Evolutionary conservation across 2,888 invertebrate genomes (phyloP), one percentile per base, ranked within the genome.

Genomic region (Elmis aenea): DNA sequence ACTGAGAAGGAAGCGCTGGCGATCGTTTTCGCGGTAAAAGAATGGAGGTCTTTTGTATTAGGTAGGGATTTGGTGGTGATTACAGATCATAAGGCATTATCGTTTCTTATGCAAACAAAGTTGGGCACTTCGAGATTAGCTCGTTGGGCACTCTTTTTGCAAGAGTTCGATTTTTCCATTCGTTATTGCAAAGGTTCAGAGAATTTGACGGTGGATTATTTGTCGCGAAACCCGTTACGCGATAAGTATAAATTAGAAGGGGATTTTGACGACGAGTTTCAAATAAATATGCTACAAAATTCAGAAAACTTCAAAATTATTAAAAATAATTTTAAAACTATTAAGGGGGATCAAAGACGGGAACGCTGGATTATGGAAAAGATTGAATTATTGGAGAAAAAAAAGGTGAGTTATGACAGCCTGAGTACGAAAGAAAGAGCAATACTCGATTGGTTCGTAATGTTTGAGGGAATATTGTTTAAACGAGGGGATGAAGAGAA

Each of bases 1-100:
- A 48, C 45, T 0, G 46, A 50, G 26, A n/a, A n/a, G n/a, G n/a
- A n/a, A n/a, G n/a, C n/a, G n/a, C 46, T 48, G 15, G 51, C 20
- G 3, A 20, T 18, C 3, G 15, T 29, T 18, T 29, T 29, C 20
- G 29, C 20, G 2, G 4, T 29, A 21, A 18, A 24, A 11, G 24
- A 32, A 5, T 24, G 10, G 14, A 4, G 22, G 13, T 5, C 4
- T 6, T 2, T 32, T 9, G 5, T 32, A 12, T 24, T 32, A 16
- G 24, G 32, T 24, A 13, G 15, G 4, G n/a, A 5, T 5, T 4
- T 29, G 2, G 12, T 22, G 4, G 9, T 34, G 6, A 10, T 31
- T 14, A 42, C 42, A 5, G 45, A 45, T 11, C 45, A 47, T 33
- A 24, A 32, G 6, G 39, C 45, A 1, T 21, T 45, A 1, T n/a